A percentile compares a stretch with the other conserved stretches of the same genome.
Conservation (phyloP, 2,888 invertebrate genomes). For the Bellardia pandia region DNA sequence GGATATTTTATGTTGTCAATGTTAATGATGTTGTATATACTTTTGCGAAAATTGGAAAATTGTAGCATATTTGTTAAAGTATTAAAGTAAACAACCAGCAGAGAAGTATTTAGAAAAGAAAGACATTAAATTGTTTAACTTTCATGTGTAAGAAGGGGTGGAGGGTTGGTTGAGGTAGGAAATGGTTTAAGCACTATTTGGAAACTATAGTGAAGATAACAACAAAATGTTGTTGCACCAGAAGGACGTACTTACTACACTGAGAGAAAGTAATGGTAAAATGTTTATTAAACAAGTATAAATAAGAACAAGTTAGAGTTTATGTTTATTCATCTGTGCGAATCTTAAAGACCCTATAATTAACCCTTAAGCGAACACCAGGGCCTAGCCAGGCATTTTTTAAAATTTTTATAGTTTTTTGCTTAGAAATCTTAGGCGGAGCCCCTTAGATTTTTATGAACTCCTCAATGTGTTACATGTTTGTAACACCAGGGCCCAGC, state of each 20-base stretch:
- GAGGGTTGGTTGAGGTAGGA: constrained; percentile 61
- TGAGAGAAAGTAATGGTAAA: constrained; percentile 5
- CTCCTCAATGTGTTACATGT: too few relatives aligned
- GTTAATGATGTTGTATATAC: constrained; percentile 35
- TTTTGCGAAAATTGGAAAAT: constrained; percentile 76
- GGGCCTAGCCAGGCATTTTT: too few relatives aligned
- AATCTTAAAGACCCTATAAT: too few relatives aligned
- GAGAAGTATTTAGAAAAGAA: background rate
- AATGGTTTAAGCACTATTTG: constrained; percentile 30
- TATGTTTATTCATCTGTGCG: too few relatives aligned
- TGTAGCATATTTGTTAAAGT: constrained; percentile 82
- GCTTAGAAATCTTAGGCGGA: too few relatives aligned
- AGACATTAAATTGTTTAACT: constrained; percentile 29
- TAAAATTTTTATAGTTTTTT: too few relatives aligned
- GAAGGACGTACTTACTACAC: background rate
- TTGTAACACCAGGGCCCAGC: too few relatives aligned
- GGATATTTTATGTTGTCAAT: constrained; percentile 46
- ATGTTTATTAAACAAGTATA: too few relatives aligned
- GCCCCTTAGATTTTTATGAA: too few relatives aligned
- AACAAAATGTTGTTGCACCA: constrained; percentile 2
- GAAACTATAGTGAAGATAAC: background rate
- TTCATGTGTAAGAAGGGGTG: constrained; percentile 9
- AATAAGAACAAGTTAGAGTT: too few relatives aligned
- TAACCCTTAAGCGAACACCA: too few relatives aligned
- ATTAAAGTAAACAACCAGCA: constrained; percentile 79